phyloP scores from a whole-genome alignment of 2,888 invertebrate species.

The Notocelia uddmanniana region DNA sequence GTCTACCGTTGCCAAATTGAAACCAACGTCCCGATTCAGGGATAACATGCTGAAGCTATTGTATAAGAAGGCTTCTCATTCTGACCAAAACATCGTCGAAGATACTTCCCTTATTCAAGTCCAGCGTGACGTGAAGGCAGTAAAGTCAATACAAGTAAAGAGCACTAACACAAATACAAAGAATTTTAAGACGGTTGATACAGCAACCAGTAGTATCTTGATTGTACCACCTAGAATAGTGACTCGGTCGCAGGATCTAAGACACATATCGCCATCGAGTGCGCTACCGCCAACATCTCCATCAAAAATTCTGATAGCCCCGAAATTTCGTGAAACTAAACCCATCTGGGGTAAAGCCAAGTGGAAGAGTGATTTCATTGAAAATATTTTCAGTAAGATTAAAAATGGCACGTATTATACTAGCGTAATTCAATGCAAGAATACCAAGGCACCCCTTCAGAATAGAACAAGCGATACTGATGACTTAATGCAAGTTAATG shows the following conservation, averaged over 20 bases:
- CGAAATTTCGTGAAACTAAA: constrained; percentile 1
- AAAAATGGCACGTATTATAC: constrained; percentile 71
- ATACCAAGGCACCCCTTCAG: neutral
- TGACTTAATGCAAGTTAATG: constrained; percentile 10
- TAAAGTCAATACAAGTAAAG: neutral
- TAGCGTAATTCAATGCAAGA: constrained; percentile 52
- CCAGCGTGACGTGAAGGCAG: constrained; percentile 41
- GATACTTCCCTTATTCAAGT: constrained; percentile 34
- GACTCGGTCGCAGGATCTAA: neutral
- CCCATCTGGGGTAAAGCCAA: constrained; percentile 65
- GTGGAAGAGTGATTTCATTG: constrained; percentile 74
- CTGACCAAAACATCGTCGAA: constrained; percentile 47
- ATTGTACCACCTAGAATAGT: neutral
- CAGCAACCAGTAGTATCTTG: neutral
- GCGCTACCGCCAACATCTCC: constrained; percentile 12
- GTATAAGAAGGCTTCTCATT: constrained; percentile 60
- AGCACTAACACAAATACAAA: neutral
- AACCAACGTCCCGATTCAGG: constrained; percentile 63
- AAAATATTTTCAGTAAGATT: constrained; percentile 74
- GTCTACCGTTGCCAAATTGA: constrained; percentile 48
- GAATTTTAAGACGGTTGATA: neutral
- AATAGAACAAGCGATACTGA: neutral
- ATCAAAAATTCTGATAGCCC: constrained; percentile 3
- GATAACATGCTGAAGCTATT: constrained; percentile 70
- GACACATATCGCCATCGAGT: neutral